phyloP scores from a whole-genome alignment of 2,113 vertebrate species.

The Tiliqua scincoides region DNA sequence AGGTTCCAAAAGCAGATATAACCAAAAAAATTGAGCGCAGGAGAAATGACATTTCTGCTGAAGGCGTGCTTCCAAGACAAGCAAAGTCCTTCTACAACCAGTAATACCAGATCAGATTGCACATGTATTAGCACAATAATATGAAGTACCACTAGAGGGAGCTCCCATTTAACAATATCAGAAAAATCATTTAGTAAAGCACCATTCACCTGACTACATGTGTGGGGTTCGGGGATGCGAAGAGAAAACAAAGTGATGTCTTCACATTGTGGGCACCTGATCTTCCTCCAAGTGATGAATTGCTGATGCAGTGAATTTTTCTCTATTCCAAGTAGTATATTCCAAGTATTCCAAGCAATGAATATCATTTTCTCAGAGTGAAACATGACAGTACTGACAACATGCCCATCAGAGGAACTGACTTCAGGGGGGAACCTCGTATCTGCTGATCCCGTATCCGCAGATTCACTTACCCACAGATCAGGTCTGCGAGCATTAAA shows the following conservation, averaged over 20 bases:
- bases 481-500: too few relatives aligned
- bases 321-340: too few relatives aligned
- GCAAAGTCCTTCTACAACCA: neutral
- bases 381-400: neutral
- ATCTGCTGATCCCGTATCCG: too few relatives aligned
- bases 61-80: neutral
- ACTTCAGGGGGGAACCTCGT: too few relatives aligned
- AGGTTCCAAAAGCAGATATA: neutral
- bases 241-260: neutral
- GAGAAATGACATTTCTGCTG: neutral
- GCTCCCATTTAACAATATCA: neutral
- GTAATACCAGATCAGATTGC: neutral
- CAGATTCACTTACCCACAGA: too few relatives aligned
- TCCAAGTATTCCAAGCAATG: too few relatives aligned
- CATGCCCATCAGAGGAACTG: neutral
- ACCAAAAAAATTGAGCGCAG: neutral
- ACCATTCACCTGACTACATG: neutral
- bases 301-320: neutral
- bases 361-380: neutral
- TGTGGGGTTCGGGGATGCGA: neutral
- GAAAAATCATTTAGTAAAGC: neutral
- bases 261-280: neutral
- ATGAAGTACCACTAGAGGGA: constrained; percentile 38
- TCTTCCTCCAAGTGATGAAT: neutral
- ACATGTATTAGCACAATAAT: neutral